A percentile compares a stretch with the other conserved stretches of the same genome.
Evolutionary conservation across 2,888 invertebrate genomes (phyloP).

Genomic region (Spodoptera picta): DNA sequence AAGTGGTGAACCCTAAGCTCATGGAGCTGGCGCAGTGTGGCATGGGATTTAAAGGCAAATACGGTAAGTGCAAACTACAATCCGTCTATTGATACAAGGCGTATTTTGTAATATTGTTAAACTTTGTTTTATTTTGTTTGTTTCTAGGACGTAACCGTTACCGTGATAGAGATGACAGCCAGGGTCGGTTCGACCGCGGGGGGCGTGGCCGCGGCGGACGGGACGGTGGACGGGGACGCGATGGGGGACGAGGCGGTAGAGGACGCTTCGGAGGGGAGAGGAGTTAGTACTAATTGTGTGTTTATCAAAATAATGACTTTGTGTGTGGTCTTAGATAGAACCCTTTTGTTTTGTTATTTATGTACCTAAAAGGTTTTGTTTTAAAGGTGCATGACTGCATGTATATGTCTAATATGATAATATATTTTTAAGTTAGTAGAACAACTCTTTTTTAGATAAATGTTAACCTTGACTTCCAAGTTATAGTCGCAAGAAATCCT

Average conservation of each 20-base stretch:
- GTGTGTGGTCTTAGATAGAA: slow-evolving; percentile 10
- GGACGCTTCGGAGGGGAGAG: slow-evolving; percentile 59
- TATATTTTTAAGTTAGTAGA: too few species aligned
- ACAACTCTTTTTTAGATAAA: too few species aligned
- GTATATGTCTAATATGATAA: too few species aligned
- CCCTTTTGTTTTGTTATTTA: too few species aligned
- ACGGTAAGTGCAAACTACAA: slow-evolving; percentile 63
- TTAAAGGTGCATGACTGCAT: too few species aligned
- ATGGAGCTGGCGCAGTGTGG: slow-evolving; percentile 91
- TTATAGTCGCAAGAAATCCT: too few species aligned
- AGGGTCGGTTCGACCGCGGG: slow-evolving; percentile 62
- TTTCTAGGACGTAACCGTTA: slow-evolving; percentile 73
- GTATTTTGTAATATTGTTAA: too few species aligned
- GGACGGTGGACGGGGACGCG: slow-evolving; percentile 30
- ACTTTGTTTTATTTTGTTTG: neutral
- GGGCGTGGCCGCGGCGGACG: slow-evolving; percentile 45
- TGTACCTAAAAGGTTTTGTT: too few species aligned
- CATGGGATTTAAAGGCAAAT: slow-evolving; percentile 86
- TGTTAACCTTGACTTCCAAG: too few species aligned
- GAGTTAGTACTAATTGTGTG: slow-evolving; percentile 54
- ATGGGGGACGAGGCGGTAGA: slow-evolving; percentile 23
- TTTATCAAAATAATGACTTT: slow-evolving; percentile 11
- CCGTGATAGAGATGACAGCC: slow-evolving; percentile 83
- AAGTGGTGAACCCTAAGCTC: slow-evolving; percentile 96
- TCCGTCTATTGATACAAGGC: slow-evolving; percentile 1